Base-by-base conservation (phyloP, 2,888 invertebrate species). In the Cheilosia soror region DNA sequence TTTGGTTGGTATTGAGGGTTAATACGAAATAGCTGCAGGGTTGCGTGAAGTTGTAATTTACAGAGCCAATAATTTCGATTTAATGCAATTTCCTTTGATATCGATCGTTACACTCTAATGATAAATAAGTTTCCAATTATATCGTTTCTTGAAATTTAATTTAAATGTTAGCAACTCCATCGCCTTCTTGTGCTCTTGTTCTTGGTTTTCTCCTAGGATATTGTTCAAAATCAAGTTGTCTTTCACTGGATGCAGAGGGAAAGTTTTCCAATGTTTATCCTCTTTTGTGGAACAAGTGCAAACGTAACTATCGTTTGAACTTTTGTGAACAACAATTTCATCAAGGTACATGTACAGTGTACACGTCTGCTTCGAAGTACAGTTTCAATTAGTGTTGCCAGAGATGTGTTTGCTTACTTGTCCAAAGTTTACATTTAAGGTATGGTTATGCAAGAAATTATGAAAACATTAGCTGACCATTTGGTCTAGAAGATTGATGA, bases 41-140 rank as follows among this genome's bases (percentile, higher is more conserved):
- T 69, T 69, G 51, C 55, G 47, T 55, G 42, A 44, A 47, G 20
- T 42, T 31, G 47, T 20, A 44, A 11, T 13, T 20, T 60, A 27
- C 60, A 58, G n/a, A 76, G 62, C 62, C 69, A 77, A 69, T 77
- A 44, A 68, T 53, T 77, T 73, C 60, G 53, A 53, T 78, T 69
- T 63, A 71, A 78, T 79, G 79, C 72, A 79, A 72, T 79, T 72
- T 79, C 65, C 82, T 60, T 65, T 47, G 53, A 82, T 77, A 82
- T 77, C 77, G 77, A 77, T 71, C 77, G 60, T 60, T 44, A 65
- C 15, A 33, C 37, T 51, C 33, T 57, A 53, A 69, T 66, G 63
- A 58, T 77, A 82, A 82, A 65, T 79, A 79, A 72, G 49, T 83
- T 79, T 83, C 68, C 66, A 83, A 79, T 83, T 83, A 83, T 63